Evolutionary conservation across 2,888 invertebrate genomes (phyloP), one percentile per base, ranked within the genome.

Genomic region (Campoplex capitator): DNA sequence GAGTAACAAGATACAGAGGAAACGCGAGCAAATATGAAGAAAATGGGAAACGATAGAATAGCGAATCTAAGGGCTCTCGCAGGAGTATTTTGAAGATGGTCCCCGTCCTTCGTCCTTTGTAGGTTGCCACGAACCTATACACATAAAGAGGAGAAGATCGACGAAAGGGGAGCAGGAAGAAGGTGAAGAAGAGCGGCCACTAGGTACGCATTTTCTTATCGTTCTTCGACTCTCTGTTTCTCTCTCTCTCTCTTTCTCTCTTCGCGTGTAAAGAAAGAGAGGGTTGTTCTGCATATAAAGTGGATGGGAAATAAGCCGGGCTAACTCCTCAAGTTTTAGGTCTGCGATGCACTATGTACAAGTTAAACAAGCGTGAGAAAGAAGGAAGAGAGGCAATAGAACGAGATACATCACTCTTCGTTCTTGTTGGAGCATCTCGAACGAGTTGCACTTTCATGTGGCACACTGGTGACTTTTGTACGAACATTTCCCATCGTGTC

Each of bases 211-310:
- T 77, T 80, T 83, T 70, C 87, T 73, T 83, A 77, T 42, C 82
- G 78, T 32, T 78, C 78, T 75, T 67, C 58, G 54, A 56, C 76
- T 83, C 79, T 65, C 58, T 81, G 54, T 42, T 35, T 51, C 54
- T 51, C 62, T 62, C 51, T 67, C 79, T 65, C 58, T 81, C 54
- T 42, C 23, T 51, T 38, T 51, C 62, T 62, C 51, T 67, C 18
- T 38, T 6, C 45, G 38, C 51, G 65, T 77, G 71, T 84, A 56
- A 54, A 89, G 88, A 89, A 73, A 89, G 89, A 88, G 89, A 90
- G 89, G 92, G 88, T 82, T 88, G 89, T 92, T 91, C 91, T 93
- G 94, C 93, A 94, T 93, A 94, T 93, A 94, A 93, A 94, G 93
- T 93, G 93, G 92, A 92, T 91, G 90, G 90, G 91, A 94, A 94